Base-by-base conservation (phyloP, 2,888 invertebrate species). In the Morinoia aosen region DNA sequence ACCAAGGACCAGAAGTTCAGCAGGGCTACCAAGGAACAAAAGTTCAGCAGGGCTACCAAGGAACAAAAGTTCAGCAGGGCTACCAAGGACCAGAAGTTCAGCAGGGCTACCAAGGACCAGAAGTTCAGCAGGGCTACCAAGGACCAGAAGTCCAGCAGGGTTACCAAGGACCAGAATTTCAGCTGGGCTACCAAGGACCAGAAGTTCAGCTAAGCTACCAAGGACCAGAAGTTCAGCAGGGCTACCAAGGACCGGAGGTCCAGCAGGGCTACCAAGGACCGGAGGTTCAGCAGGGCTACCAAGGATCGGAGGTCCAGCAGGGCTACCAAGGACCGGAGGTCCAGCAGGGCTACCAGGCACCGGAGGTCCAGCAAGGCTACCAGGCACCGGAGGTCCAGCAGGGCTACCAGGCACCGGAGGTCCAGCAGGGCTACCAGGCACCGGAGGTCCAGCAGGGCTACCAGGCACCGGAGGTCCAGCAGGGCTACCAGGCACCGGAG, bases 221-320 rank as follows among this genome's bases (percentile, higher is more conserved):
- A n/a, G 19, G 5, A 19, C 93, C 58, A 4, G 93, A 93, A 33
- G 4, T 57, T 19, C 58, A 39, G 57, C 93, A 93, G 33, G 57
- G 57, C 58, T 57, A 93, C 58, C 93, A 57, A n/a, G 19, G 12
- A 19, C 93, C 93, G 16, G 58, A 57, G 57, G 12, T 57, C 1
- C 93, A 39, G 33, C 57, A 93, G 57, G 57, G 57, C 93, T 93
- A 93, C 58, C 93, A 93, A n/a, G 19, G 12, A 19, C 93, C 93
- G 11, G 93, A 93, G 57, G 16, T 57, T 3, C 93, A 39, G 57
- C 93, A 93, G 33, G 57, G 57, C 93, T 93, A 93, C 33, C 57
- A 93, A 19, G 19, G 12, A 19, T 58, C 93, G 10, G 93, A 93
- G 33, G n/a, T 57, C 12, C 57, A 39, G 57, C 93, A 57, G 33